phyloP scores from a whole-genome alignment of 2,797 vertebrate genomes.

The Myiotriccus ornatus region DNA sequence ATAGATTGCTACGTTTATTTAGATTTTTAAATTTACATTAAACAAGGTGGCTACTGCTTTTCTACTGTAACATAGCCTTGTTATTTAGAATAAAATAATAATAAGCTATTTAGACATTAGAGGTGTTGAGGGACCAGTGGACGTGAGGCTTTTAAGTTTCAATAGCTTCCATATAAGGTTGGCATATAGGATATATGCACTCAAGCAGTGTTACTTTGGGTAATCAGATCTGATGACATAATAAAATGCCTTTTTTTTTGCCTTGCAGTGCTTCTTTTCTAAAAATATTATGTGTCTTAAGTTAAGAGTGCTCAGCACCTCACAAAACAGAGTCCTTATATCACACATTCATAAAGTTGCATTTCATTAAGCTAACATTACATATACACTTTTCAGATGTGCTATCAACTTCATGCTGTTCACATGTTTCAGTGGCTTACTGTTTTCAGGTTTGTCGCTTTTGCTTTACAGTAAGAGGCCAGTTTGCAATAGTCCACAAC shows the following conservation, averaged over 20 bases:
- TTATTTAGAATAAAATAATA: background rate
- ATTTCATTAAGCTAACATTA: conserved; percentile 1
- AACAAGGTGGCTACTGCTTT: background rate
- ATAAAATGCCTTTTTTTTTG: background rate
- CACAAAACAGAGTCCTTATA: background rate
- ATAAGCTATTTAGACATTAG: background rate
- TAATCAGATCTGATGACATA: background rate
- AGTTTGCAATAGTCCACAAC: background rate
- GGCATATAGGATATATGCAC: background rate
- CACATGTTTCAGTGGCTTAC: background rate
- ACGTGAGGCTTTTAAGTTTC: background rate
- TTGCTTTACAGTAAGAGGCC: background rate
- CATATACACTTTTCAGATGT: background rate
- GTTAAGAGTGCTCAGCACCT: background rate
- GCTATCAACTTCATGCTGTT: background rate
- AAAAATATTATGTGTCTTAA: background rate
- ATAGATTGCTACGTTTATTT: background rate
- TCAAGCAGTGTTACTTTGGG: background rate
- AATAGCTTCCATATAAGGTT: background rate
- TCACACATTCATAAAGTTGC: background rate
- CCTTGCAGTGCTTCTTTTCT: background rate
- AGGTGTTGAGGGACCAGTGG: background rate
- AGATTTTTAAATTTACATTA: background rate
- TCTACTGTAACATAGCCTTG: background rate
- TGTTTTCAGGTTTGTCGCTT: background rate